Evolutionary conservation across 2,113 vertebrate genomes (phyloP), one percentile per base, ranked within the genome.

Genomic region (Megaleporinus macrocephalus): DNA sequence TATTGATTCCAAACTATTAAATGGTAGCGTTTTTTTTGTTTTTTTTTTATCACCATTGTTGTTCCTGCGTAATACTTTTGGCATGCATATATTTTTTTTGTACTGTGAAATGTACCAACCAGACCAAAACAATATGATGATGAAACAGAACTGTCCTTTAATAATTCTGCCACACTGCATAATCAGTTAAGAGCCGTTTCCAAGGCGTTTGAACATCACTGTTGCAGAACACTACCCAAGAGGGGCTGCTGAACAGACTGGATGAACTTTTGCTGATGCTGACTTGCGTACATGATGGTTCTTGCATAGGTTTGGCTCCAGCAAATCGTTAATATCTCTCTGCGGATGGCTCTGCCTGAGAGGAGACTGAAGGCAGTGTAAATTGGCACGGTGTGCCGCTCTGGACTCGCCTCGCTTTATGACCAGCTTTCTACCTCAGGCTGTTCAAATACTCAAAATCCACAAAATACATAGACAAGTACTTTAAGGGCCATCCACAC

Each of bases 231-330:
- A 15, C 20, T n/a, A n/a, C n/a, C 55, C 22, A n/a, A n/a, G 55
- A 57, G 55, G 22, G 55, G 1, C n/a, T 18, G 27, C 18, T 81
- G 24, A 24, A 26, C 15, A 47, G 36, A 76, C 1, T 29, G 30
- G 70, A 59, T 57, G 44, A 73, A 51, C 44, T 53, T 10, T 84
- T 62, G 80, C 53, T 57, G 24, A 65, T 73, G 49, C 49, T 62
- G 73, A 63, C 41, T 71, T 68, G 78, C 79, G 68, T 72, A 75
- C 26, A 30, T 57, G 78, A 71, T 51, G 44, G 81, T 51, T 87
- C 68, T 87, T 88, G 85, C 85, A 88, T 87, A 86, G 85, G 74
- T 86, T 77, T 79, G 63, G 78, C 73, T 81, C 61, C 69, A 76
- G 83, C 76, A 62, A 75, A 71, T 65, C 66, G 59, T 61, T 76